Evolutionary conservation across 1,140 invertebrate species (phyloP).

Genomic region (Stratiolaelaps scimitus): DNA sequence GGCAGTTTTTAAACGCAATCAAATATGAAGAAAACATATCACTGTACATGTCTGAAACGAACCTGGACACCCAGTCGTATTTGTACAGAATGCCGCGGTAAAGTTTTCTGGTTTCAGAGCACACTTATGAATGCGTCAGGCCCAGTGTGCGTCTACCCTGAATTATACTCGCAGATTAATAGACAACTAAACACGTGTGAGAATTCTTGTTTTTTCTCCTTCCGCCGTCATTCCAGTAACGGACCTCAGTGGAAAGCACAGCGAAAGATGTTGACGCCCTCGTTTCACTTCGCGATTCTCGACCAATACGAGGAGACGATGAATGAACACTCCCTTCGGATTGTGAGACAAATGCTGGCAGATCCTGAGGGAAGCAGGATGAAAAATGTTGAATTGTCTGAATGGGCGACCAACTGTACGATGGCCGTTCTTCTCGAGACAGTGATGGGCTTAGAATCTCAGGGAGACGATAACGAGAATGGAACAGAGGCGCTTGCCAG

Average conservation of each 20-base stretch:
- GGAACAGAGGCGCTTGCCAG: not conserved
- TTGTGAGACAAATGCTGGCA: not conserved
- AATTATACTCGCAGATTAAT: too few relatives aligned
- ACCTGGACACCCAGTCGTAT: too few relatives aligned
- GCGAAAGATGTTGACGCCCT: not conserved
- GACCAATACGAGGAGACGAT: not conserved
- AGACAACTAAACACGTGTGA: too few relatives aligned
- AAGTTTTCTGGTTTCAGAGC: too few relatives aligned
- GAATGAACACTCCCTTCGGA: not conserved
- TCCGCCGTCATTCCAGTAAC: not conserved
- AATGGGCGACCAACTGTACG: not conserved
- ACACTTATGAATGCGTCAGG: too few relatives aligned
- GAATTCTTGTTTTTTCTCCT: too few relatives aligned
- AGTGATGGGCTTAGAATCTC: constrained; percentile 1
- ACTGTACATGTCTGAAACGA: too few relatives aligned
- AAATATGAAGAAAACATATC: too few relatives aligned
- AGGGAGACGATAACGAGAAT: too few relatives aligned
- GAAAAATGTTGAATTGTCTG: not conserved
- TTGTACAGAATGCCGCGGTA: too few relatives aligned
- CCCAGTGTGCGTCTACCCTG: too few relatives aligned
- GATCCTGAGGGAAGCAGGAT: not conserved
- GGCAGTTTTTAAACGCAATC: too few relatives aligned
- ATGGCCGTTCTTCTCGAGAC: constrained; percentile 18
- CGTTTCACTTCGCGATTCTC: constrained; percentile 6
- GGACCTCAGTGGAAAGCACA: constrained; percentile 11